Base-by-base conservation (phyloP, 2,113 vertebrate genomes). In the Arvicanthis niloticus region DNA sequence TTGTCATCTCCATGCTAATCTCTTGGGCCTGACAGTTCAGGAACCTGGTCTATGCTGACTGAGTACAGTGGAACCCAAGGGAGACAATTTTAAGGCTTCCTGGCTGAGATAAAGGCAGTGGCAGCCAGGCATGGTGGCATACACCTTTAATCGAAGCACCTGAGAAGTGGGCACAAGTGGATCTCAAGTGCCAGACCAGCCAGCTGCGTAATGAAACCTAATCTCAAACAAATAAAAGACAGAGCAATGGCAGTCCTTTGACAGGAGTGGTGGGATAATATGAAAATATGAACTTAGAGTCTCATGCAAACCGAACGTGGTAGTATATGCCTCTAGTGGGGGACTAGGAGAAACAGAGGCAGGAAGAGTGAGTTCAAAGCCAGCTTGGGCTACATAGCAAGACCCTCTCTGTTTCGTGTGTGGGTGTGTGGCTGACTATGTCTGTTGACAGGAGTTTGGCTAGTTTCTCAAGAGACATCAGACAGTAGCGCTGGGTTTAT, bases 371-470 rank as follows among this genome's bases (percentile, higher is more conserved):
- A 87, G 45, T 37, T 53, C 67, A 87, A 51, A 16, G 21, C 48
- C 67, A 88, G 21, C 22, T 34, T 72, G 34, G 51, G 16, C 13
- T 88, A 2, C 53, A 42, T 58, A 89, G 51, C 67, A 60, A 89
- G 51, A 42, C n/a, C 51, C 16, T 31, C 45, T 34, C 4, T 67
- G 15, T n/a, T 7, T 26, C 24, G 8, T 62, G 7, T 26, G 22
- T 67, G 11, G 31, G 1, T 67, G 11, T 67, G 9, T 67, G 45
- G 45, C 45, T 45, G 45, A 5, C 21, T 73, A 9, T 48, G 29
- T 88, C 12, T 90, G 1, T 92, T 91, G 75, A 82, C 17, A 76
- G 17, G 45, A 89, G n/a, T 95, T 53, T 65, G 86, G 48, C 94
- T 48, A 16, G 4, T 45, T 93, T 84, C 53, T 94, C 67, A 65